Evolutionary conservation across 2,113 vertebrate genomes (phyloP), one percentile per base, ranked within the genome.

Genomic region (Phrynosoma blainvillii): DNA sequence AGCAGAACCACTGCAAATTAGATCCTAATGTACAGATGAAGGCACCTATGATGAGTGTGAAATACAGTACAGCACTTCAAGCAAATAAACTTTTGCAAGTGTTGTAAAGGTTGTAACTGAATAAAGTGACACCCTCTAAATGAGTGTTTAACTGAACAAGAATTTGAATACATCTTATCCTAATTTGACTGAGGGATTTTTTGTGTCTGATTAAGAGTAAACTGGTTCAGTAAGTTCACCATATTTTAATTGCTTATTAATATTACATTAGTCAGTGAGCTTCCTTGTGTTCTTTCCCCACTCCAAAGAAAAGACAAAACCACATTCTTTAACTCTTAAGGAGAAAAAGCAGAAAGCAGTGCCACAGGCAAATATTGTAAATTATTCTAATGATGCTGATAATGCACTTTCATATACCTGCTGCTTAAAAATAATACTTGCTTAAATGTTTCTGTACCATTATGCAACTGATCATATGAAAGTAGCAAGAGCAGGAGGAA

Each of bases 31-130:
- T 93, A 92, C 92, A 95, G 92, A 93, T 95, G 92, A 94, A 96
- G 47, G 91, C 95, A 93, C 91, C 94, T 90, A 93, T 88, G 87
- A 89, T 93, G 93, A 92, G 92, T 94, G 59, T 93, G 94, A 96
- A 95, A 95, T 96, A 86, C 92, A 90, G 88, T 88, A 93, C 90
- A 30, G 68, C 27, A 71, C 84, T 95, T 93, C 92, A 86, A 95
- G 93, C 93, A 95, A 95, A 95, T 95, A 92, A 94, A 95, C 92
- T 96, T 88, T 94, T 95, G 89, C 91, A 90, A 76, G 91, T 93
- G 89, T 92, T 94, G 79, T 0, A 86, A 90, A 93, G 90, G 92
- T 79, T 91, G 32, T 47, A 5, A 73, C 93, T 84, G 78, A 27
- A 32, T 56, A 7, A 85, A 87, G 86, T 89, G 79, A 91, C 71